Evolutionary conservation across 2,113 vertebrate species (phyloP).

Genomic region (Lonchura striata): DNA sequence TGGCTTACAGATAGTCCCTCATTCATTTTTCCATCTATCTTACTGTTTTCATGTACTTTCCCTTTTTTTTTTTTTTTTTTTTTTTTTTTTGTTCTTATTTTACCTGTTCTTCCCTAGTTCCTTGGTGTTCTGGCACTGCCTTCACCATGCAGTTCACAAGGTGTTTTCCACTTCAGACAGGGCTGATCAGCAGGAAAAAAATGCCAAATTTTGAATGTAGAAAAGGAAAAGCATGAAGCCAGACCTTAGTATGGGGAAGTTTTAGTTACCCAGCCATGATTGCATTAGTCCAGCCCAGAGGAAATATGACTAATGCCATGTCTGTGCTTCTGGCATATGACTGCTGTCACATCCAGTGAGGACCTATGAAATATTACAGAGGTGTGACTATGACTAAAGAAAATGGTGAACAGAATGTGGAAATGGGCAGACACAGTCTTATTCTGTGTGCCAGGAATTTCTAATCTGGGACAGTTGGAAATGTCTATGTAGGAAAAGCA

Average conservation of each 20-base stretch:
- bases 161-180: background rate
- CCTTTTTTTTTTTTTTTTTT: background rate
- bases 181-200: background rate
- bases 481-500: background rate
- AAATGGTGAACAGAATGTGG: background rate
- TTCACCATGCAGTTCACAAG: background rate
- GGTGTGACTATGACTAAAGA: slow-evolving; percentile 38
- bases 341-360: slow-evolving; percentile 18
- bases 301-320: slow-evolving; percentile 23
- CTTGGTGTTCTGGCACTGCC: background rate
- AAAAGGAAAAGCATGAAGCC: background rate
- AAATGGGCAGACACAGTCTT: background rate
- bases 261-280: slow-evolving; percentile 31
- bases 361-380: background rate
- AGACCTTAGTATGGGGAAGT: background rate
- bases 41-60: background rate
- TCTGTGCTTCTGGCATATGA: slow-evolving; percentile 24
- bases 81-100: background rate
- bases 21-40: background rate
- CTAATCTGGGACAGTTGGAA: background rate
- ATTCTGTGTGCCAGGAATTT: background rate
- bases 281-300: slow-evolving; percentile 1
- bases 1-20: background rate
- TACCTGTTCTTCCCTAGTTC: background rate
- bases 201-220: background rate